phyloP scores from a whole-genome alignment of 2,797 vertebrate species.

The Urosaurus nigricauda region DNA sequence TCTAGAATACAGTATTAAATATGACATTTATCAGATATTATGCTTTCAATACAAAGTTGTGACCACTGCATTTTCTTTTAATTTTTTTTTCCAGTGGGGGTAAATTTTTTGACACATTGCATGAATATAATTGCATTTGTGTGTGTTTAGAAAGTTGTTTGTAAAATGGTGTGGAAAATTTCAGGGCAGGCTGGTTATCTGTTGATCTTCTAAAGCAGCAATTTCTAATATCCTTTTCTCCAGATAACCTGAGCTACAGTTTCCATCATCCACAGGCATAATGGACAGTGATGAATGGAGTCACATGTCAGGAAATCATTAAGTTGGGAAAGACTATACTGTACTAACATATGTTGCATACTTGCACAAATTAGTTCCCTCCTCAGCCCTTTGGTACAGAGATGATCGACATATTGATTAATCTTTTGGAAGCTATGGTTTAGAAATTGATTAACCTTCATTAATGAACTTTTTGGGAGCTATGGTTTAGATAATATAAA shows the following conservation, averaged over 20 bases:
- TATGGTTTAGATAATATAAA: too few relatives aligned
- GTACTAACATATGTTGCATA: too few relatives aligned
- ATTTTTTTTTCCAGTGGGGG: not conserved
- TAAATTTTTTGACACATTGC: conserved; percentile 5
- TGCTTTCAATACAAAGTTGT: not conserved
- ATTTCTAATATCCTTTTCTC: not conserved
- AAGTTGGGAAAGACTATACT: too few relatives aligned
- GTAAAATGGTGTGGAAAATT: not conserved
- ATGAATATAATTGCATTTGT: not conserved
- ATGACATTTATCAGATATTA: conserved; percentile 25
- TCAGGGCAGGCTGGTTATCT: not conserved
- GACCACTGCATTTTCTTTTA: not conserved
- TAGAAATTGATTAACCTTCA: too few relatives aligned
- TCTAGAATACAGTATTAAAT: conserved; percentile 24
- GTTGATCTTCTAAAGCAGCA: not conserved
- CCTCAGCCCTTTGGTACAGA: too few relatives aligned
- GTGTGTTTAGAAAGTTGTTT: not conserved
- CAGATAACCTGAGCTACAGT: not conserved
- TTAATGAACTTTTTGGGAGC: too few relatives aligned
- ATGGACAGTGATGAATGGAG: not conserved
- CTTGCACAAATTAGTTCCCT: too few relatives aligned
- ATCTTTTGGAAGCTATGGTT: too few relatives aligned
- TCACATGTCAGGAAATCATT: too few relatives aligned
- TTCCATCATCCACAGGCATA: not conserved
- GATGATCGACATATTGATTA: too few relatives aligned